Evolutionary conservation across 2,888 invertebrate species (phyloP).

Genomic region (Cryptophagus acutangulus): DNA sequence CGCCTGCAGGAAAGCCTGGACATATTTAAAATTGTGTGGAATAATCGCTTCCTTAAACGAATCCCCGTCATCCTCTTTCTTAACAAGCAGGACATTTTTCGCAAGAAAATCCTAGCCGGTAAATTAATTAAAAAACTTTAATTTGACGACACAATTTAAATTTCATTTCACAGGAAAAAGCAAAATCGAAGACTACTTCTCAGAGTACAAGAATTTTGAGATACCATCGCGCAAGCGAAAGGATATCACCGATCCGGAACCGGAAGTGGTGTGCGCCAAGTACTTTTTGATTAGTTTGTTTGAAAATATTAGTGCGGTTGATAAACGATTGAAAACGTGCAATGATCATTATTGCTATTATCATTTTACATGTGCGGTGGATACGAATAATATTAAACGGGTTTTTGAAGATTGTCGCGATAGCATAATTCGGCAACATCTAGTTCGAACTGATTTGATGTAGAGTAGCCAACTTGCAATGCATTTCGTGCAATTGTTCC

Average conservation of each 20-base stretch:
- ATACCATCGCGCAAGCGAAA: background rate
- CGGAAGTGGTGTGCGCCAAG: constrained; percentile 1
- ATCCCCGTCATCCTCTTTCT: constrained; percentile 98
- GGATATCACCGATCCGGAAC: background rate
- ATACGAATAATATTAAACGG: constrained; percentile 72
- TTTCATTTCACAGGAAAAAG: too few species aligned
- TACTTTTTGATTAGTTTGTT: background rate
- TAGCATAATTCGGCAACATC: constrained; percentile 21
- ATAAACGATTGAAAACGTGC: background rate
- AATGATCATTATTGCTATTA: constrained; percentile 96
- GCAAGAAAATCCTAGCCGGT: constrained; percentile 74
- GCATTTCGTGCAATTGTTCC: too few species aligned
- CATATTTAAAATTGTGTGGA: constrained; percentile 98
- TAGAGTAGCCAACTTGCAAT: background rate
- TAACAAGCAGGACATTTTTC: constrained; percentile 96
- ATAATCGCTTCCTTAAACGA: constrained; percentile 96
- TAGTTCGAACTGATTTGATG: constrained; percentile 20
- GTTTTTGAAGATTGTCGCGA: constrained; percentile 26
- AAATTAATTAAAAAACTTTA: too few species aligned
- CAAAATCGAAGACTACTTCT: background rate
- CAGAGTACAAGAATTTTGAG: background rate
- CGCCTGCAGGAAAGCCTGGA: constrained; percentile 92
- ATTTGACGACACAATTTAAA: too few species aligned
- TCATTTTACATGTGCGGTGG: constrained; percentile 98
- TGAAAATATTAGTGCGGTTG: background rate